A percentile compares a stretch with the other conserved stretches of the same genome.
Evolutionary conservation across 2,797 vertebrate genomes (phyloP).

Genomic region (Protonibea diacanthus): DNA sequence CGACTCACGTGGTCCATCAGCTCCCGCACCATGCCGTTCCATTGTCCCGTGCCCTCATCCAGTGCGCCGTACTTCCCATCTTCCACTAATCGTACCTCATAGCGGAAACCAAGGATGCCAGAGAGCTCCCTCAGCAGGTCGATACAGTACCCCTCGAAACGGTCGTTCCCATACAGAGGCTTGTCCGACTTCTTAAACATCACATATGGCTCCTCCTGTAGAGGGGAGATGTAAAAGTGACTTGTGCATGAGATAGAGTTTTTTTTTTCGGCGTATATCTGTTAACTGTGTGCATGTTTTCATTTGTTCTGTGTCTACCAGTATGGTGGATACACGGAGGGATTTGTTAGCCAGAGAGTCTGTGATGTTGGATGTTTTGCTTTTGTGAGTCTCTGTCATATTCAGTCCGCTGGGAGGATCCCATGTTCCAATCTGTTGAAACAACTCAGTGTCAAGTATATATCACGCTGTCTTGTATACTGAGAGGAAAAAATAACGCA

Average conservation of each 20-base stretch:
- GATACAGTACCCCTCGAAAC: constrained; percentile 86
- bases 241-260: constrained; percentile 8
- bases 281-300: constrained; percentile 18
- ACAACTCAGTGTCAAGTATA: constrained; percentile 56
- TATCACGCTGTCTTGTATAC: constrained; percentile 33
- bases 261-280: constrained; percentile 2
- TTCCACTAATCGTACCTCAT: constrained; percentile 85
- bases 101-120: constrained; percentile 84
- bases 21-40: constrained; percentile 99
- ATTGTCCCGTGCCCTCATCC: constrained; percentile 89
- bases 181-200: constrained; percentile 89
- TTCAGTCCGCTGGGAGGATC: constrained; percentile 95
- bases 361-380: constrained; percentile 95
- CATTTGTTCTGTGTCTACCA: constrained; percentile 86
- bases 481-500: constrained; percentile 22
- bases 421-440: constrained; percentile 96
- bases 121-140: constrained; percentile 86
- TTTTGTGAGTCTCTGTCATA: constrained; percentile 96
- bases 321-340: constrained; percentile 94
- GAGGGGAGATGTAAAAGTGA: constrained; percentile 7
- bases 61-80: constrained; percentile 84
- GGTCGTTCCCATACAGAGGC: constrained; percentile 86
- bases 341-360: constrained; percentile 97
- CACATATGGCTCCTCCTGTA: constrained; percentile 86
- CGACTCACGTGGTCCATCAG: constrained; percentile 96